Percentiles rank a stretch among this genome's conserved stretches.
Conservation (phyloP, 2,888 invertebrate genomes). For the Drosophila sordidapex region DNA sequence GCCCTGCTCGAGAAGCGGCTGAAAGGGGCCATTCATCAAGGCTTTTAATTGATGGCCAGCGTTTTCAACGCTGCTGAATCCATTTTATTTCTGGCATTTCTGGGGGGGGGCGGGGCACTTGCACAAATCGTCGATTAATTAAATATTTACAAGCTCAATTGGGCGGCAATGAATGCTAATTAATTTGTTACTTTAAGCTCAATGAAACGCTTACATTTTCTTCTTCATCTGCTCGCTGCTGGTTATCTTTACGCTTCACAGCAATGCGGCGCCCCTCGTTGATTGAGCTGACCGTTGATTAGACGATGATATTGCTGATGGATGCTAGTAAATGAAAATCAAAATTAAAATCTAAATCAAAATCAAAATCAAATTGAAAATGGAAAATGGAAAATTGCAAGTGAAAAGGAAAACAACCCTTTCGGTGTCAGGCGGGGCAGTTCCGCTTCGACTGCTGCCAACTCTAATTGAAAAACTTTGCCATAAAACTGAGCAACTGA, state of each 20-base stretch:
- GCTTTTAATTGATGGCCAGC: constrained; percentile 63
- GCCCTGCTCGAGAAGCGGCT: constrained; percentile 4
- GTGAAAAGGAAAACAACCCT: constrained; percentile 55
- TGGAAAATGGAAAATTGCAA: neutral
- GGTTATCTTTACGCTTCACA: constrained; percentile 70
- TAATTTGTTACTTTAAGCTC: constrained; percentile 67
- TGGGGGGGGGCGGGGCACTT: constrained; percentile 37
- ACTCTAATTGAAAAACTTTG: constrained; percentile 76
- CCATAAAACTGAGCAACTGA: constrained; percentile 41
- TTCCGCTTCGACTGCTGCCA: constrained; percentile 56
- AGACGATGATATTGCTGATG: constrained; percentile 26
- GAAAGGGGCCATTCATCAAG: constrained; percentile 52
- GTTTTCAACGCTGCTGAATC: constrained; percentile 29
- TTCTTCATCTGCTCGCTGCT: constrained; percentile 15
- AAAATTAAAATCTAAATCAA: neutral
- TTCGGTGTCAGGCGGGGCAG: constrained; percentile 37
- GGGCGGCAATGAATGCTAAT: constrained; percentile 76
- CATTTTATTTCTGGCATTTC: constrained; percentile 32
- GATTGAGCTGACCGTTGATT: constrained; percentile 57
- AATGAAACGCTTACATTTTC: constrained; percentile 11
- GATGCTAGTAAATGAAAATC: constrained; percentile 9
- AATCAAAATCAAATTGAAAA: constrained; percentile 7
- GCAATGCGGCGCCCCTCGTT: constrained; percentile 20
- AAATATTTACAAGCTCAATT: constrained; percentile 81
- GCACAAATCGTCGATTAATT: constrained; percentile 72